phyloP scores from a whole-genome alignment of 2,113 vertebrate species.

The Nyctereutes procyonoides region DNA sequence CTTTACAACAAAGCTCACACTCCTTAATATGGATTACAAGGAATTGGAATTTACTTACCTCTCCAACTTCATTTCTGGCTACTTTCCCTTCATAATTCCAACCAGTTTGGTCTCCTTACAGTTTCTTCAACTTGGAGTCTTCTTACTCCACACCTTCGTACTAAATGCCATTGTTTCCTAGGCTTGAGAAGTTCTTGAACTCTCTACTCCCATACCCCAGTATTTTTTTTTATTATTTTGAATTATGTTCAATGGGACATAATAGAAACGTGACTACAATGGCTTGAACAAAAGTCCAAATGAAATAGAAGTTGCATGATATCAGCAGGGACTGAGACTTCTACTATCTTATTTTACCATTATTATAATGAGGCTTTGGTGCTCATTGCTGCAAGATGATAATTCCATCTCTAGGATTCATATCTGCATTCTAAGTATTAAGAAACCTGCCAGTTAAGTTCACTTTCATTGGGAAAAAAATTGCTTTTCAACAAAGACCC shows the following conservation, averaged over 20 bases:
- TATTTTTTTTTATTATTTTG: neutral
- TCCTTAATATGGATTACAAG: neutral
- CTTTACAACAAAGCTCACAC: neutral
- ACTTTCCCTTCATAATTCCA: neutral
- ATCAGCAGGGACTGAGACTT: neutral
- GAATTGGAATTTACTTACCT: neutral
- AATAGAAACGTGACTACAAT: neutral
- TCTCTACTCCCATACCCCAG: neutral
- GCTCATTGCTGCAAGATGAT: neutral
- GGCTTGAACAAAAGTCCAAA: conserved; percentile 27
- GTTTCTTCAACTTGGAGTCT: neutral
- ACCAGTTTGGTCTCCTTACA: conserved; percentile 13
- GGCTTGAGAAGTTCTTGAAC: neutral
- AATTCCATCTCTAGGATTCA: conserved; percentile 6
- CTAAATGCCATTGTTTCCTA: neutral
- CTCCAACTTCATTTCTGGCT: neutral
- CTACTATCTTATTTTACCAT: neutral
- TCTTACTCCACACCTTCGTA: neutral
- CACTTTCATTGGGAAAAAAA: neutral
- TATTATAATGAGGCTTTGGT: conserved; percentile 3
- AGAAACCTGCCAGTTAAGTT: neutral
- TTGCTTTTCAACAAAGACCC: neutral
- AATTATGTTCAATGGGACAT: neutral
- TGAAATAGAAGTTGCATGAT: conserved; percentile 15
- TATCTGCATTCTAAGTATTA: conserved; percentile 33